Conservation (phyloP, 2,888 invertebrate genomes). For the Monopis laevigella region DNA sequence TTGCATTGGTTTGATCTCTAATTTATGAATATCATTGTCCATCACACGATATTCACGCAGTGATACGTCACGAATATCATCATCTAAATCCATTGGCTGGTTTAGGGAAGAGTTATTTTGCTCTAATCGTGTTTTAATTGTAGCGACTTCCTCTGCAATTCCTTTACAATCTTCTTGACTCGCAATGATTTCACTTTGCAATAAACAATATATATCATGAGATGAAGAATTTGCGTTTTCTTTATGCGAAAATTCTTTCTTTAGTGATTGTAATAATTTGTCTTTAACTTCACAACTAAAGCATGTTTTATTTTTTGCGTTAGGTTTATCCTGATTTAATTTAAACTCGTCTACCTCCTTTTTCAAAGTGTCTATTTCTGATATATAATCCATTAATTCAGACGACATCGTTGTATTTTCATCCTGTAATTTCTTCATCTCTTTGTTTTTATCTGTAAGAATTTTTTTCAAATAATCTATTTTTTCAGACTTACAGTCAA, state of each 20-base stretch:
- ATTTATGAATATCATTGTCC: background rate
- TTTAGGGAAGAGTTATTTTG: constrained; percentile 36
- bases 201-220: constrained; percentile 43
- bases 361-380: constrained; percentile 59
- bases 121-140: constrained; percentile 52
- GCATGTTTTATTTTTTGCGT: constrained; percentile 21
- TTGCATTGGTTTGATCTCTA: background rate
- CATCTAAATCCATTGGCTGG: constrained; percentile 42
- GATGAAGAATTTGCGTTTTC: background rate
- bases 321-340: constrained; percentile 18
- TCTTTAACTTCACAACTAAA: constrained; percentile 30
- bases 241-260: background rate
- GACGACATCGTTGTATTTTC: constrained; percentile 66
- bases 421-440: constrained; percentile 45
- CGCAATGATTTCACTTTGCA: constrained; percentile 49
- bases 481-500: constrained; percentile 24
- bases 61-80: constrained; percentile 33
- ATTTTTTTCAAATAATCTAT: constrained; percentile 19
- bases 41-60: background rate
- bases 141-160: constrained; percentile 48
- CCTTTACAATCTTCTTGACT: constrained; percentile 50
- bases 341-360: constrained; percentile 36
- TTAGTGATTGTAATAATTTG: constrained; percentile 23
- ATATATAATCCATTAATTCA: constrained; percentile 65
- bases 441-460: constrained; percentile 14